Base-by-base conservation (phyloP, 2,888 invertebrate species). In the Syrista parreyssii region DNA sequence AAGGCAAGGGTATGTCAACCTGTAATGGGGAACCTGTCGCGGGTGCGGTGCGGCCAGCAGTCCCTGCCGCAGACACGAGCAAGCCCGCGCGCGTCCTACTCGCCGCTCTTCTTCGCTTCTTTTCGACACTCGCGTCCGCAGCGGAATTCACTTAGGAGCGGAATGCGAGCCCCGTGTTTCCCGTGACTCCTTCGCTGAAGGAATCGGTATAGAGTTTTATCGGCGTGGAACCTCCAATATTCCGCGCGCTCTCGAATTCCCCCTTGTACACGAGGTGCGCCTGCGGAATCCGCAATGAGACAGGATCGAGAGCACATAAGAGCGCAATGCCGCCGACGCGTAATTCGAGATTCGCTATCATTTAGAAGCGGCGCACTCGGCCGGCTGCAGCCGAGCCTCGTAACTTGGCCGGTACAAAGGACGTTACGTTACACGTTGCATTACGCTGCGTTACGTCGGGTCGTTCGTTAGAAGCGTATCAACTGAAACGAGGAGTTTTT, bases 131-230 rank as follows among this genome's bases (percentile, higher is more conserved):
- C 83, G 55, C 55, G 71, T 71, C 71, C 71, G 71, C 71, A 12
- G 31, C 33, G 89, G 89, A 90, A 90, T 90, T 89, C 89, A 90
- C 90, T 90, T 90, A 90, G 86, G 84, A 82, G 79, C 79, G 85
- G 90, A 89, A 91, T 90, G 90, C 87, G 82, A 86, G 82, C 81
- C 85, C 85, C 88, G 85, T 88, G 87, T 88, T 83, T 71, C 71
- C 71, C 71, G 71, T 71, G 33, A 71, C 71, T 71, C 71, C 71
- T 55, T 9, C 23, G 40, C 40, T 6, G 40, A 15, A 23, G 15
- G 23, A 40, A 40, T 40, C 40, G 40, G 23, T 9, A 6, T 1
- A 55, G 71, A 71, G 31, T 30, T 71, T 71, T 71, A 71, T 33
- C 31, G 80, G 79, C 76, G 74, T 68, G 82, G 84, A 84, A 71